These are phyloP conservation scores for Deilephila elpenor DNA, from an alignment of 2,888 invertebrate species.

Conservation along the genomic window DNA sequence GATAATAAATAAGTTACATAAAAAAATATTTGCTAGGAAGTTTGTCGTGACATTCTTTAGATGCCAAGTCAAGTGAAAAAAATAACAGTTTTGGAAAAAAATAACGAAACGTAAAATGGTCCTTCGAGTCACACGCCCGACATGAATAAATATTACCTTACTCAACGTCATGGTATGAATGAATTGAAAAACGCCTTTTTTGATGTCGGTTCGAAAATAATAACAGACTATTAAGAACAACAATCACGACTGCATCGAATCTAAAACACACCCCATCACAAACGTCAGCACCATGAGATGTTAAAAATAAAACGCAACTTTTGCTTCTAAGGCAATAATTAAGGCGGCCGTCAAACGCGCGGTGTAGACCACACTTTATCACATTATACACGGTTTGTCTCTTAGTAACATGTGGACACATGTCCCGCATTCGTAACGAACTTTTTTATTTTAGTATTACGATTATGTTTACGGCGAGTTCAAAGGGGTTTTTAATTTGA, in stretches of 20 bases:
- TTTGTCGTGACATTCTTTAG: too few relatives aligned
- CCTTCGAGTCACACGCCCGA: background rate
- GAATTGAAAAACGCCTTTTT: slow-evolving; percentile 21
- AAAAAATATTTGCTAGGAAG: too few relatives aligned
- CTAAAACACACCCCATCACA: slow-evolving; percentile 38
- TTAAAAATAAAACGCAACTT: slow-evolving; percentile 49
- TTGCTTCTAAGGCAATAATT: slow-evolving; percentile 51
- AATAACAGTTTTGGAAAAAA: background rate
- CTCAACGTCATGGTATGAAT: background rate
- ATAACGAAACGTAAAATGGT: background rate
- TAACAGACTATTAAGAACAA: slow-evolving; percentile 25
- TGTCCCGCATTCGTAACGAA: slow-evolving; percentile 73
- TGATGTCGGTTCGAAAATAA: slow-evolving; percentile 11
- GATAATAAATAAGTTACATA: background rate
- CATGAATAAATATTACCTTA: slow-evolving; percentile 8
- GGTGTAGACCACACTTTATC: slow-evolving; percentile 63
- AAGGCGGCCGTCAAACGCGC: slow-evolving; percentile 44
- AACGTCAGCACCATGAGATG: slow-evolving; percentile 42
- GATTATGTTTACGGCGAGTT: slow-evolving; percentile 75
- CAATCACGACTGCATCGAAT: slow-evolving; percentile 47
- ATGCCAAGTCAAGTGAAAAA: background rate
- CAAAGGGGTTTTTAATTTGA: slow-evolving; percentile 81
- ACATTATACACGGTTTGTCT: slow-evolving; percentile 76
- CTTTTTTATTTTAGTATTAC: slow-evolving; percentile 73
- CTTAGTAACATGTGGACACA: slow-evolving; percentile 76